phyloP scores from a whole-genome alignment of 2,797 vertebrate species.

The Peromyscus attwateri region DNA sequence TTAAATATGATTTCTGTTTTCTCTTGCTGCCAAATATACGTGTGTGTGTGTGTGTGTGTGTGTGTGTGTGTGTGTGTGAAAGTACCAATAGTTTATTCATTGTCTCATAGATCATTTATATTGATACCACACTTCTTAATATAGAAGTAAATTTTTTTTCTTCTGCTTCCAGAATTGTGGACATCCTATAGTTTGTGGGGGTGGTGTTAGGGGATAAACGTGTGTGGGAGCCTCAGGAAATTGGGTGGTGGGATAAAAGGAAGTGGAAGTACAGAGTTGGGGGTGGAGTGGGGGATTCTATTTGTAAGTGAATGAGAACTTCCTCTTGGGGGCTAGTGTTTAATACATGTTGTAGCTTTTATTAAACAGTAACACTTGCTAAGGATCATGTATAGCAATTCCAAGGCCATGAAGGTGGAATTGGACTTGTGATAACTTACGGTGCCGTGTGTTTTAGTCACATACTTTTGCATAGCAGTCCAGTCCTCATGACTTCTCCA shows the following conservation, averaged over 20 bases:
- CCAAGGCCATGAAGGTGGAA: not conserved
- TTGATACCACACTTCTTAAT: constrained; percentile 28
- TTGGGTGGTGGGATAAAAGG: not conserved
- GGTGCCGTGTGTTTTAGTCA: not conserved
- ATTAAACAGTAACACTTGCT: not conserved
- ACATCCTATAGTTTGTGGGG: not conserved
- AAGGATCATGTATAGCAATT: not conserved
- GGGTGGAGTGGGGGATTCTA: not conserved
- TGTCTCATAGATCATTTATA: not conserved
- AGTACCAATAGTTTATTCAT: not conserved
- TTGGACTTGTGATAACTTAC: not conserved
- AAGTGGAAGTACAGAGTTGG: not conserved
- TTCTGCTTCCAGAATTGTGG: not conserved
- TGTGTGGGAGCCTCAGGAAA: not conserved
- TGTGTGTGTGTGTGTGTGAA: not conserved
- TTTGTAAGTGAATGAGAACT: not conserved
- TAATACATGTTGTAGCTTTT: constrained; percentile 14
- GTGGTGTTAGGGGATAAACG: too few relatives aligned
- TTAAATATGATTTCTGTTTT: constrained; percentile 26
- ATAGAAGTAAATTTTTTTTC: not conserved
- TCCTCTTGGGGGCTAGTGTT: not conserved
- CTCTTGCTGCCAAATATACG: not conserved
- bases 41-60: not conserved
- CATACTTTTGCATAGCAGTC: not conserved
- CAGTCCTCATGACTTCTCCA: not conserved